phyloP scores from a whole-genome alignment of 1,140 invertebrate species.

The Melanaphis sacchari region DNA sequence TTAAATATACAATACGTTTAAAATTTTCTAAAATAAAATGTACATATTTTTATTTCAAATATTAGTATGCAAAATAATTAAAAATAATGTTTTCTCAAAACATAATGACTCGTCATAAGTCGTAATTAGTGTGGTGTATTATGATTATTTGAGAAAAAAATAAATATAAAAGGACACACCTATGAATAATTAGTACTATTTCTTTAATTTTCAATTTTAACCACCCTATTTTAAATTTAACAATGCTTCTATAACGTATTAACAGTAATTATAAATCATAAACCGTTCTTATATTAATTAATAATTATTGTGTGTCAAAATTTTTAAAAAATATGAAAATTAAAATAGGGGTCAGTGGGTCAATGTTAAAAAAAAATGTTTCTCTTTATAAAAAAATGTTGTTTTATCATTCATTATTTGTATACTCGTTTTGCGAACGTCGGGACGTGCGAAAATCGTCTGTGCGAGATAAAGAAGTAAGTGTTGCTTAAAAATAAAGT shows the following conservation, averaged over 20 bases:
- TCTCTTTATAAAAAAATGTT: background rate
- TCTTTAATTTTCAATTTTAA: background rate
- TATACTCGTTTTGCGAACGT: background rate
- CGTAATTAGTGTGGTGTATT: background rate
- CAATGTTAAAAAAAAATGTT: background rate
- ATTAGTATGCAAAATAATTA: background rate
- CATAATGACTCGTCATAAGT: background rate
- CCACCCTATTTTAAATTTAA: background rate
- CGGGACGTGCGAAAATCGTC: background rate
- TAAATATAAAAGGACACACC: background rate
- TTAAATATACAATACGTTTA: too few relatives aligned
- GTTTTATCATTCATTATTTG: background rate
- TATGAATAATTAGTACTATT: background rate
- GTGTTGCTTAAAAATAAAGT: background rate
- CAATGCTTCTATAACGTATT: background rate
- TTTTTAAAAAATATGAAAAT: background rate
- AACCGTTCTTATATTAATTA: background rate
- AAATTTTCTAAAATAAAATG: too few relatives aligned
- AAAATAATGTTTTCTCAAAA: background rate
- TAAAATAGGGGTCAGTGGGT: background rate
- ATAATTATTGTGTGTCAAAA: background rate
- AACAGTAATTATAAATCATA: background rate
- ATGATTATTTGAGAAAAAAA: background rate
- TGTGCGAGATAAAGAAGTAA: background rate
- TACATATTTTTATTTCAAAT: background rate